Evolutionary conservation across 1,140 invertebrate genomes (phyloP).

Genomic region (Saccostrea glomerata): DNA sequence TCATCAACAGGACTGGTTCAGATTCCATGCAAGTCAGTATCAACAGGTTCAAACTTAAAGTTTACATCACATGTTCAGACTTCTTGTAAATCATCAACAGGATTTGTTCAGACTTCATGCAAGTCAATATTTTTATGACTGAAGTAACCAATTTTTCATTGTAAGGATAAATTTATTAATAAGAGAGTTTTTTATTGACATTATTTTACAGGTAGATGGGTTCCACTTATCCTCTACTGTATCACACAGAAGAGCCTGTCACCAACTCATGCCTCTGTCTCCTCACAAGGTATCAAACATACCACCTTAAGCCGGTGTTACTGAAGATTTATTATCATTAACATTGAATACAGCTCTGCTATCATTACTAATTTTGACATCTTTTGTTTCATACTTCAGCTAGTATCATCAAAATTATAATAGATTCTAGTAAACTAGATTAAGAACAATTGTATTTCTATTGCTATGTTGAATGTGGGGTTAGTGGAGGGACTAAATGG

Average conservation of each 20-base stretch:
- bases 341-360: background rate
- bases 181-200: background rate
- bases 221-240: constrained; percentile 86
- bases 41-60: constrained; percentile 83
- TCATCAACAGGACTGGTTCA: background rate
- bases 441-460: no score
- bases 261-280: constrained; percentile 85
- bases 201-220: constrained; percentile 79
- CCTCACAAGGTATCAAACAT: constrained; percentile 80
- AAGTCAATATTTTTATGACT: background rate
- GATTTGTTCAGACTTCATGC: background rate
- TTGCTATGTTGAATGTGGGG: no score
- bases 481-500: no score
- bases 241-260: constrained; percentile 85
- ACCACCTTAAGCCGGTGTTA: background rate
- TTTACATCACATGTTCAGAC: background rate
- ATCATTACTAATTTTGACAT: background rate
- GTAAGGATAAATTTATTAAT: no score
- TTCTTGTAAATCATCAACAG: background rate
- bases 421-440: no score
- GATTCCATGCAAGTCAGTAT: constrained; percentile 53
- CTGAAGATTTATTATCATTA: background rate
- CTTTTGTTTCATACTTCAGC: no score
- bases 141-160: no score
- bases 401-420: no score